A percentile compares a stretch with the other conserved stretches of the same genome.
These are phyloP conservation scores for Rhingia rostrata DNA, from an alignment of 2,888 invertebrate genomes.

Conservation along the genomic window DNA sequence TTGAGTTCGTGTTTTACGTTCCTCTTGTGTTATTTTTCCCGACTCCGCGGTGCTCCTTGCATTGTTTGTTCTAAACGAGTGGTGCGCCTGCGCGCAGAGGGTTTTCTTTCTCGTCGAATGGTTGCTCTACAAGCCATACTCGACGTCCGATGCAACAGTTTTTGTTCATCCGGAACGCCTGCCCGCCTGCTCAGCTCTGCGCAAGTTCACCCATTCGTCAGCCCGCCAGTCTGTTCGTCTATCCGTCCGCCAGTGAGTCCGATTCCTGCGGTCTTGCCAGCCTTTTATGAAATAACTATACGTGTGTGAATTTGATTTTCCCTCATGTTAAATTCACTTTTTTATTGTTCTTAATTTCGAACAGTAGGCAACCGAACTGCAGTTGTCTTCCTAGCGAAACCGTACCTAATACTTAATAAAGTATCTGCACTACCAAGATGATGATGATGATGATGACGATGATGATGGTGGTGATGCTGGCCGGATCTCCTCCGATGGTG, in stretches of 20 bases:
- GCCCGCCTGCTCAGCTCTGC: constrained; percentile 33
- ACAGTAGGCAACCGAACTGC: constrained; percentile 50
- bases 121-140: constrained; percentile 22
- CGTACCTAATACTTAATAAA: constrained; percentile 63
- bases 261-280: constrained; percentile 19
- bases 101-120: constrained; percentile 30
- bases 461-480: constrained; percentile 36
- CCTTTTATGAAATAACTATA: constrained; percentile 49
- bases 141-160: constrained; percentile 28
- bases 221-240: not conserved
- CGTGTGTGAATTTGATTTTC: constrained; percentile 67
- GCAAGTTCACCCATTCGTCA: constrained; percentile 49
- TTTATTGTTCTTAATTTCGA: constrained; percentile 69
- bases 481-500: constrained; percentile 48
- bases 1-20: constrained; percentile 75
- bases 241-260: not conserved
- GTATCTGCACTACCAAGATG: constrained; percentile 33
- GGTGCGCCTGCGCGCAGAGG: constrained; percentile 1
- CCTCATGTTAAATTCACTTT: constrained; percentile 60
- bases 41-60: constrained; percentile 3
- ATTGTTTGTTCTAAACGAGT: constrained; percentile 33
- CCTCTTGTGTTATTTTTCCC: constrained; percentile 17
- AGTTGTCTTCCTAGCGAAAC: constrained; percentile 46
- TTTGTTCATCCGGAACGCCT: constrained; percentile 62
- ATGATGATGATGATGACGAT: constrained; percentile 19